Conservation (phyloP, 2,797 vertebrate genomes). For the Bradypodion pumilum region DNA sequence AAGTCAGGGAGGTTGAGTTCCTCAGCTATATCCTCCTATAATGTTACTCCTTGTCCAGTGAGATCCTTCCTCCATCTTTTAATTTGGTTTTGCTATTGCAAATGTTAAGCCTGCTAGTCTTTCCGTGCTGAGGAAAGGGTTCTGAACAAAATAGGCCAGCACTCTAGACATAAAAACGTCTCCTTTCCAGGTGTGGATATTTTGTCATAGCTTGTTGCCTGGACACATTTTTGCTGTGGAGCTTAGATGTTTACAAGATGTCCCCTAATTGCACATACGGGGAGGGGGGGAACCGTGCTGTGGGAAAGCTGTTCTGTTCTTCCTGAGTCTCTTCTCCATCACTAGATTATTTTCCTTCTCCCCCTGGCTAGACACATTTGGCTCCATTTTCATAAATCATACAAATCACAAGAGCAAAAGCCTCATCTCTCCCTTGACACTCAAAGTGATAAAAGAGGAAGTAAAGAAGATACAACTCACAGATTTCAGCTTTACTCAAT, state of each 20-base stretch:
- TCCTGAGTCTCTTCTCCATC: not conserved
- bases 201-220: not conserved
- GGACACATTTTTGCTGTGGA: not conserved
- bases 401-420: no score
- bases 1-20: no score
- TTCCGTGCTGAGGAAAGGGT: no score
- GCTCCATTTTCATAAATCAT: not conserved
- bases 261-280: not conserved
- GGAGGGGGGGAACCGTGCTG: not conserved
- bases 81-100: no score
- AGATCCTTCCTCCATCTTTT: no score
- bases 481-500: not conserved
- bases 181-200: not conserved
- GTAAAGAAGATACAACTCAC: not conserved
- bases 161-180: not conserved
- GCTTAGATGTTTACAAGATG: not conserved
- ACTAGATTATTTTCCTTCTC: not conserved
- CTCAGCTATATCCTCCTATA: no score
- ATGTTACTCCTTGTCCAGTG: no score
- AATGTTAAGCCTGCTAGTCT: no score
- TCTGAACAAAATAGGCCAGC: no score
- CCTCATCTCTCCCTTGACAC: no score
- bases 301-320: no score
- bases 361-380: not conserved
- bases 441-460: no score